Evolutionary conservation across 1,140 invertebrate species (phyloP), one percentile per base, ranked within the genome.

Genomic region (Leptonema lineaticorne): DNA sequence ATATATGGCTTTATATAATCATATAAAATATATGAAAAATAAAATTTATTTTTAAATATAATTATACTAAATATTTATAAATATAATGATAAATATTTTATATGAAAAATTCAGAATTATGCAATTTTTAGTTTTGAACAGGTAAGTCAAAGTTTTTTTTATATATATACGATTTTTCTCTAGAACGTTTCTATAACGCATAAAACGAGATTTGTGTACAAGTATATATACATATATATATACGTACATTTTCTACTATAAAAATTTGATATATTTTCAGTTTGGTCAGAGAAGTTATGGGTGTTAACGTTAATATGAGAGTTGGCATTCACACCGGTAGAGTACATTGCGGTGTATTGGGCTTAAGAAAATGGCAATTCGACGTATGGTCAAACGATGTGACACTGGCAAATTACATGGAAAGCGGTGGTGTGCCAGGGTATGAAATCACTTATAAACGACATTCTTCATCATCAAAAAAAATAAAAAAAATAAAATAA

Each of bases 311-410:
- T 41, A 95, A 97, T 81, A 97, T 97, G 95, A 83, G 95, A 69
- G 94, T 97, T 9, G 95, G 95, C 16, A 96, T 97, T 69, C 94
- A 97, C 78, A 95, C 94, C 0, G 95, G 95, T 0, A 85, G 92
- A 7, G 95, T 97, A 5, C 92, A 96, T 76, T 97, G 94, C 81
- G 95, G 95, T 1, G 94, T 97, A 16, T 85, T 98, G n/a, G 95
- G 95, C 2, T 86, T 96, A 58, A 82, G 84, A 73, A 86, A 86
- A 78, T 86, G 84, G 85, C 85, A 95, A 92, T 96, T 95, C 81
- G 93, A 95, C 78, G 93, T 97, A 11, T 97, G 94, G 94, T 95
- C 92, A 71, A 96, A 97, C 78, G 95, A 97, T 81, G 95, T 98
- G 69, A 96, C 94, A 1, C 81, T 96, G 22, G 95, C 95, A 29